Percentiles rank a stretch among this genome's conserved stretches.
Evolutionary conservation across 2,113 vertebrate genomes (phyloP).

Genomic region (Loxodonta africana): DNA sequence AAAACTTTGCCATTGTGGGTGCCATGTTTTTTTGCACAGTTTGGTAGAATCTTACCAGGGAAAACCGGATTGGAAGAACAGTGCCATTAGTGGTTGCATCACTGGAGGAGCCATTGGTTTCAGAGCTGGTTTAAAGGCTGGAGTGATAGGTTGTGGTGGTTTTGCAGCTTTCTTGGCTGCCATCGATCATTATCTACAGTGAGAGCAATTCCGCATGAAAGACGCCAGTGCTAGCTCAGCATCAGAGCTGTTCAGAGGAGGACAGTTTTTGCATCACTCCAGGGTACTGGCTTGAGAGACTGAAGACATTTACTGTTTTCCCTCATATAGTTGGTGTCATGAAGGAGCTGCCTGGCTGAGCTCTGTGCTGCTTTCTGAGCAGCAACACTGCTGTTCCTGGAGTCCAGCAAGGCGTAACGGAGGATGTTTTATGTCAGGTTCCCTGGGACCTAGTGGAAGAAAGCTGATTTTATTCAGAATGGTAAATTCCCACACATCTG

Average conservation of each 20-base stretch:
- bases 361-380: neutral
- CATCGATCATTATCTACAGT: slow-evolving; percentile 96
- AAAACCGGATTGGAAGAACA: slow-evolving; percentile 98
- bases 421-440: neutral
- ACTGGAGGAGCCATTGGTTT: slow-evolving; percentile 97
- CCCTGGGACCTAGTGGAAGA: neutral
- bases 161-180: slow-evolving; percentile 98
- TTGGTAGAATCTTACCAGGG: slow-evolving; percentile 98
- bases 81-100: slow-evolving; percentile 96
- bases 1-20: slow-evolving; percentile 98
- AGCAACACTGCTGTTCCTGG: neutral
- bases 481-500: neutral
- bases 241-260: neutral
- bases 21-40: slow-evolving; percentile 99
- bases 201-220: slow-evolving; percentile 65
- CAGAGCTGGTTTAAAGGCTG: slow-evolving; percentile 96
- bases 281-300: neutral
- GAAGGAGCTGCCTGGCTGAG: neutral
- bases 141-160: slow-evolving; percentile 96
- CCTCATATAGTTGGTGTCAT: neutral
- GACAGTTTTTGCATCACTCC: neutral
- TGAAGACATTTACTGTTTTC: neutral
- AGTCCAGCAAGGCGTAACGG: neutral
- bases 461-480: neutral
- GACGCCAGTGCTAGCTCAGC: neutral